Evolutionary conservation across 1,140 invertebrate species (phyloP), one percentile per base, ranked within the genome.

Genomic region (Drosophila sturtevanti): DNA sequence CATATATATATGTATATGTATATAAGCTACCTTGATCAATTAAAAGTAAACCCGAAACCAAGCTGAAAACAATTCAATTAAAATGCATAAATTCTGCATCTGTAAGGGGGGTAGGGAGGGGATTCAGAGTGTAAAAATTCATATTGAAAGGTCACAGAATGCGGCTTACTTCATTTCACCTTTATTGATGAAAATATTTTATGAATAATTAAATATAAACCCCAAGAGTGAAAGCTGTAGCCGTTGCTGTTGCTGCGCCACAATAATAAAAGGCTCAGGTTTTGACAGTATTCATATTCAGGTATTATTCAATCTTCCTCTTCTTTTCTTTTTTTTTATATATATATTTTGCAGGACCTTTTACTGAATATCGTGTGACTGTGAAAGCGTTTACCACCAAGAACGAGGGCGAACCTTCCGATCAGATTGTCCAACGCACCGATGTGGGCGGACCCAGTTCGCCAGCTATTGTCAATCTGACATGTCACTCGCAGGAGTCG

Each of bases 281-380:
- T 62, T 11, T 48, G 37, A 16, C 24, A 31, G n/a, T 63, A 63
- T 48, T 63, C 61, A 63, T 31, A 14, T 44, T 44, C 11, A 51
- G 37, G 44, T 27, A 58, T 48, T 21, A 12, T 35, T 12, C 24
- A 24, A 21, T 56, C 38, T 67, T 6, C 64, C 52, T 64, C 11
- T 16, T 38, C 51, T 64, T 63, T 48, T 56, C n/a, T 0, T 52
- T 37, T 27, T 61, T 24, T 12, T 3, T 51, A 1, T 69, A 6
- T 60, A 27, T 5, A n/a, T 34, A 63, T 31, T 93, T 94, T 64
- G 2, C 92, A 97, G 96, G 95, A 85, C 95, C 97, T 18, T 95
- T 95, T 86, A 97, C 96, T 2, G 94, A 96, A 51, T 98, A 98
- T 92, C 96, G 95, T 91, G 95, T 98, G 74, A 97, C 95, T 94